phyloP scores from a whole-genome alignment of 2,797 vertebrate genomes.

The Alexandromys oeconomus region DNA sequence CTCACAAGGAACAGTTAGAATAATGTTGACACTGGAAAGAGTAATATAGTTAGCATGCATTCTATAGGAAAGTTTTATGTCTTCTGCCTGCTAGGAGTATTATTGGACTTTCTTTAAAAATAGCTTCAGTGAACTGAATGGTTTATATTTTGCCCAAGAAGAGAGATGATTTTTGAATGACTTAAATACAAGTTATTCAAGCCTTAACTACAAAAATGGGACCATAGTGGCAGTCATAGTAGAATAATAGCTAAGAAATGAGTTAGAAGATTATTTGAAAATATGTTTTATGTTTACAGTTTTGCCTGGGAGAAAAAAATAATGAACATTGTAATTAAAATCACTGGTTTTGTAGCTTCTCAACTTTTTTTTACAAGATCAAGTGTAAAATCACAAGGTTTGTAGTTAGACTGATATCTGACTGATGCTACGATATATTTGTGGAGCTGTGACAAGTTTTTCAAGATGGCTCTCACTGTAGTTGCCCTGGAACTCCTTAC shows the following conservation, averaged over 20 bases:
- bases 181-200: background rate
- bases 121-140: conserved; percentile 26
- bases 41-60: background rate
- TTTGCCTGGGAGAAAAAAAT: background rate
- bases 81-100: background rate
- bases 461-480: background rate
- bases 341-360: background rate
- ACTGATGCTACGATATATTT: background rate
- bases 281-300: conserved; percentile 1
- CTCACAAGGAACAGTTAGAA: conserved; percentile 18
- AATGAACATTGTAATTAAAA: background rate
- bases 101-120: conserved; percentile 58
- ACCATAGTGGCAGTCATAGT: background rate
- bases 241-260: conserved; percentile 22
- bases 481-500: background rate
- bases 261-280: conserved; percentile 26
- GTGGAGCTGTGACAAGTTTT: background rate
- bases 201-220: background rate
- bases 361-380: background rate
- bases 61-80: conserved; percentile 31
- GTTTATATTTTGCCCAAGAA: conserved; percentile 3
- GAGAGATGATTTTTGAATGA: conserved; percentile 19
- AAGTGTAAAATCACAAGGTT: background rate
- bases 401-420: background rate
- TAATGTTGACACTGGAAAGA: conserved; percentile 42